phyloP scores from a whole-genome alignment of 1,140 invertebrate genomes.

The Babylonia areolata region DNA sequence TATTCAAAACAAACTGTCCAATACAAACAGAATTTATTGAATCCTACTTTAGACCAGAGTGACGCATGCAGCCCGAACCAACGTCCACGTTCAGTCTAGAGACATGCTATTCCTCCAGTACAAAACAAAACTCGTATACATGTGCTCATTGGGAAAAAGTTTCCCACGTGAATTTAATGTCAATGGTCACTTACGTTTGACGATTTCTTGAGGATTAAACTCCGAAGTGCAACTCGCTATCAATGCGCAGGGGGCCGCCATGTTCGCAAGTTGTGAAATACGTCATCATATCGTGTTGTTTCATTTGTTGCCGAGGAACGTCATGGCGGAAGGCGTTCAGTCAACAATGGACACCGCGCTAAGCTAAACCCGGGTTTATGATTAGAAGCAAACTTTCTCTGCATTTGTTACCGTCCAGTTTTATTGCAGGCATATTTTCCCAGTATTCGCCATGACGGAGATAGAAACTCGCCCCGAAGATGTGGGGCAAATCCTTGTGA shows the following conservation, averaged over 20 bases:
- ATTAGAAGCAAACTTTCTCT: background rate
- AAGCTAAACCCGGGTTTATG: background rate
- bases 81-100: too few species aligned
- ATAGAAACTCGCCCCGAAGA: conserved; percentile 66
- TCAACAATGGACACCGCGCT: conserved; percentile 9
- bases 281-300: conserved; percentile 67
- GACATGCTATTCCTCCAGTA: too few species aligned
- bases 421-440: background rate
- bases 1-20: too few species aligned
- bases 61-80: too few species aligned
- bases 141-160: too few species aligned
- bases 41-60: too few species aligned
- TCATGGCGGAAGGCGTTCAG: conserved; percentile 47
- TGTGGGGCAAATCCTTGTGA: conserved; percentile 72
- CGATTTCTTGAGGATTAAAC: conserved; percentile 47
- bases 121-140: too few species aligned
- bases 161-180: background rate
- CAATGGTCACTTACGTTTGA: conserved; percentile 52
- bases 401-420: background rate
- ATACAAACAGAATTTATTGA: too few species aligned
- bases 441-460: conserved; percentile 60
- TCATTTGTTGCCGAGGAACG: conserved; percentile 70
- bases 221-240: conserved; percentile 58
- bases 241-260: conserved; percentile 62
- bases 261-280: conserved; percentile 52